phyloP scores from a whole-genome alignment of 1,140 invertebrate species.

The Ganaspis sp. region DNA sequence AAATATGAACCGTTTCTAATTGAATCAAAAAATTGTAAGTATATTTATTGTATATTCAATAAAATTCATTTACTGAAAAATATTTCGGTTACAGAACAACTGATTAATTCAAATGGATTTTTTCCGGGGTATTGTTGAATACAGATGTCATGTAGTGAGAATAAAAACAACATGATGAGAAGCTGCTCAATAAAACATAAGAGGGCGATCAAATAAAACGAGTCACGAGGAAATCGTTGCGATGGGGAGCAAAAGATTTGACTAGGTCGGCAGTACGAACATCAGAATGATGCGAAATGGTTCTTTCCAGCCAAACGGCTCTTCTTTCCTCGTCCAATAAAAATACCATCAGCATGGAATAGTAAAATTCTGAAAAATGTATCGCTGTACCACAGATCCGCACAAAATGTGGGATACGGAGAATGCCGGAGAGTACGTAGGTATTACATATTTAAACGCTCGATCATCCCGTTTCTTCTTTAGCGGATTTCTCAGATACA shows the following conservation, averaged over 20 bases:
- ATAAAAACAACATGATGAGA: conserved; percentile 35
- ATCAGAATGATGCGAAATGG: conserved; percentile 19
- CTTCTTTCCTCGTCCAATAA: conserved; percentile 47
- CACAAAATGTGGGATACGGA: conserved; percentile 41
- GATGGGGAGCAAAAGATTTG: conserved; percentile 28
- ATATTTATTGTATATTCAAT: too few species aligned
- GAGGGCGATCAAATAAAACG: conserved; percentile 55
- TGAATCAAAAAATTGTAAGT: too few species aligned
- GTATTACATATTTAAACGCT: conserved; percentile 59
- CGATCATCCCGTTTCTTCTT: conserved; percentile 49
- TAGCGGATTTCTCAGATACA: not conserved
- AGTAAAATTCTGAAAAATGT: conserved; percentile 62
- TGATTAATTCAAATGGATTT: not conserved
- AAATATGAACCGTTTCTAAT: too few species aligned
- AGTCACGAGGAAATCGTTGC: conserved; percentile 15
- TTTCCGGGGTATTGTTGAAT: not conserved
- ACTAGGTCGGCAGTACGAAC: conserved; percentile 2
- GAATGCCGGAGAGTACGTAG: conserved; percentile 41
- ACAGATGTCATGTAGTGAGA: conserved; percentile 11
- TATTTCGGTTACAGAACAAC: not conserved
- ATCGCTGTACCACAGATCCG: conserved; percentile 44
- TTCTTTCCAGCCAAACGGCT: conserved; percentile 40
- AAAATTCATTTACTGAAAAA: not conserved
- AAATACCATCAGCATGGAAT: conserved; percentile 49
- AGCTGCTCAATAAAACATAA: conserved; percentile 54